Evolutionary conservation across 2,797 vertebrate species (phyloP), one percentile per base, ranked within the genome.

Genomic region (Sebastes glaucus): DNA sequence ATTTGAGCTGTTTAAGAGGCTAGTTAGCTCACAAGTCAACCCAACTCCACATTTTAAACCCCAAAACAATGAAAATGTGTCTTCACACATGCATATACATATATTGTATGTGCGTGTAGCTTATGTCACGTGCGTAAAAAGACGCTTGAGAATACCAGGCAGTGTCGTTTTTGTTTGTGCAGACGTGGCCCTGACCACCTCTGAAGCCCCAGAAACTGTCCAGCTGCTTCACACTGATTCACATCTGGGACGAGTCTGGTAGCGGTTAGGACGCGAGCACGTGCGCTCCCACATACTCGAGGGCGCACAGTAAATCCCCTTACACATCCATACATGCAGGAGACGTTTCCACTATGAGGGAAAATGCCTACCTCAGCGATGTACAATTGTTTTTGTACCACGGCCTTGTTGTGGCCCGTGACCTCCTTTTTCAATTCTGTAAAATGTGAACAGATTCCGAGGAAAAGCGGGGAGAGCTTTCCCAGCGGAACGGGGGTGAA

Each of bases 171-270:
- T 66, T 89, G 83, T 84, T 89, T 82, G 68, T 75, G 82, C 78
- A 92, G 77, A 90, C 85, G 72, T 77, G 86, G 80, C 84, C 83
- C 67, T 84, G 86, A 89, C 88, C 83, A 72, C 86, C 80, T 86
- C 73, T 23, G 79, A 81, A 82, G 83, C 59, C 62, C 83, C 78
- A 74, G 75, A 88, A 85, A 77, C 83, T 72, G 88, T 84, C 87
- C 92, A 90, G 86, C 91, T 90, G 89, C 77, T 89, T 88, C 82
- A 88, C 87, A 85, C 88, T 55, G 78, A 56, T 77, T 22, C 88
- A 89, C 93, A 94, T 94, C 90, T 93, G 93, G 91, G 80, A 76
- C 71, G 67, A 79, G 86, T 92, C 91, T 94, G 90, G 68, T 76
- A 56, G 89, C 20, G 80, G 83, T 93, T 90, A 87, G 46, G 42